Base-by-base conservation (phyloP, 2,797 vertebrate species). In the Enteromius trimaculatus region DNA sequence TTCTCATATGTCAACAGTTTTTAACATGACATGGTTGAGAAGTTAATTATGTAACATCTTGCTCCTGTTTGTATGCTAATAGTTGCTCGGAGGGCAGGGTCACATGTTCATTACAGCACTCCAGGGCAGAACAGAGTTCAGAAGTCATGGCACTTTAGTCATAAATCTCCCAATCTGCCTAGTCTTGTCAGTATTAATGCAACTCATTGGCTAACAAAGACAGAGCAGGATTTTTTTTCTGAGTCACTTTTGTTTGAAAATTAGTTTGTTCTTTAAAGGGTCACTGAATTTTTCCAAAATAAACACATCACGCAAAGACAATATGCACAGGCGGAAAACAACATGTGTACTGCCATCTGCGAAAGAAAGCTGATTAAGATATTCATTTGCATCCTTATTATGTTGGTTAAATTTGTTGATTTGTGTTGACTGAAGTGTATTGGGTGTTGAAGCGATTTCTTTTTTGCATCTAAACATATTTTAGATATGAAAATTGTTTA, bases 201-300 rank as follows among this genome's bases (percentile, higher is more conserved):
- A 37, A 80, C 80, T 89, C 86, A 90, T 87, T 88, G 87, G 89
- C 87, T 93, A 92, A 93, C 87, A 84, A 90, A 92, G 92, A 93
- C 86, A 84, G 87, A 93, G 92, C 86, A 87, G 89, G 88, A 87
- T 75, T 87, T 90, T 87, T 53, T 87, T 85, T 83, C 5, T 6
- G 29, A 87, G 19, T 34, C 68, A 51, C 2, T 71, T 87, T n/a
- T n/a, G n/a, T n/a, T n/a, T n/a, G n/a, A 87, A 90, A 89, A 90
- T 91, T 69, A 89, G 76, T 77, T 6, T 84, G 83, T 39, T 42
- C 84, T 79, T 88, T 82, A 62, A 47, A 90, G 84, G 69, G 76
- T 87, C 91, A 90, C 91, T 91, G 89, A 92, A 89, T 90, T 87
- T n/a, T 23, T 10, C n/a, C 37, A 47, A 34, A 76, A 77, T 71